Evolutionary conservation across 2,113 vertebrate species (phyloP).

Genomic region (Chelonoidis abingdonii): DNA sequence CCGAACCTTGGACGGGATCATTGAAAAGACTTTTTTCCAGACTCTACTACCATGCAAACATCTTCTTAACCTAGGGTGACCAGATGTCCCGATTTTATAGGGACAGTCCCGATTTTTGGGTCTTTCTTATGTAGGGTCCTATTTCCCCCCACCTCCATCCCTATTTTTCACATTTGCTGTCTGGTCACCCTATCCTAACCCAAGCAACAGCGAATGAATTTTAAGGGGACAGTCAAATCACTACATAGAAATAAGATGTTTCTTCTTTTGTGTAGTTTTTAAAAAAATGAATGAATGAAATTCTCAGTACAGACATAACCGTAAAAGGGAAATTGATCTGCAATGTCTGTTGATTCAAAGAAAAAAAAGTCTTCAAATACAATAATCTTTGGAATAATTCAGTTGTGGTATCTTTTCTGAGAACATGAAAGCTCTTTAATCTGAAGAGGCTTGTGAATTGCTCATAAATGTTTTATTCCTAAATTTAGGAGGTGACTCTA

Average conservation of each 20-base stretch:
- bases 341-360: neutral
- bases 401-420: neutral
- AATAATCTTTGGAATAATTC: neutral
- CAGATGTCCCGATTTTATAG: no score
- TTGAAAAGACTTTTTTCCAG: neutral
- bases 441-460: neutral
- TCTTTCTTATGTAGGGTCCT: no score
- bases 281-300: neutral
- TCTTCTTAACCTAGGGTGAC: neutral
- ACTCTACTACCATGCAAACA: neutral
- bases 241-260: neutral
- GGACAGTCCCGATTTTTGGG: no score
- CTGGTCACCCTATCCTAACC: neutral
- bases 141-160: no score
- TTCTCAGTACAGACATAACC: neutral
- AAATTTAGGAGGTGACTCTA: neutral
- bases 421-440: neutral
- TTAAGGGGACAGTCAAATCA: neutral
- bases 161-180: no score
- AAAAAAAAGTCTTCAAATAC: neutral
- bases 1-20: neutral
- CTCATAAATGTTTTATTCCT: neutral
- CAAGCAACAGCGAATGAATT: neutral
- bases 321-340: neutral
- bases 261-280: constrained; percentile 17